Conservation (phyloP, 2,797 vertebrate species). For the Amniataba percoides region DNA sequence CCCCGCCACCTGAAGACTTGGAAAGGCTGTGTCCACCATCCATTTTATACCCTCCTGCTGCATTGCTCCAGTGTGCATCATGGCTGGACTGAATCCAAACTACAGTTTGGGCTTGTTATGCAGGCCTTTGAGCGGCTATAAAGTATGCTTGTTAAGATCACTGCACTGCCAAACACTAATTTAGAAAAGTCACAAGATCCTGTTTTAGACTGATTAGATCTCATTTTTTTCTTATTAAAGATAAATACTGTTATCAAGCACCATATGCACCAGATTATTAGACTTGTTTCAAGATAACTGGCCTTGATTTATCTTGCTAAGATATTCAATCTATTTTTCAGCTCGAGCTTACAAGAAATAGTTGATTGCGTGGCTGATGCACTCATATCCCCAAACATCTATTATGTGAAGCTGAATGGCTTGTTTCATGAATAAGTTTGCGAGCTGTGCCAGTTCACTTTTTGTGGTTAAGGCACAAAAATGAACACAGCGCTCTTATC, state of each 20-base stretch:
- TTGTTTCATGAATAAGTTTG: conserved; percentile 28
- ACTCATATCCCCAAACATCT: conserved; percentile 41
- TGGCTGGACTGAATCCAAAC: conserved; percentile 22
- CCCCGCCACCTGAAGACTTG: conserved; percentile 19
- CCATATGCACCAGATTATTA: conserved; percentile 40
- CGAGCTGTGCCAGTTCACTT: conserved; percentile 3
- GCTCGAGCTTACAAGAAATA: conserved; percentile 21
- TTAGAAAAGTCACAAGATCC: conserved; percentile 39
- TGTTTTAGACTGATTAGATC: conserved; percentile 22
- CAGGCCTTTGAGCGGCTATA: conserved; percentile 16
- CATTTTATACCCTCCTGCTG: conserved; percentile 8
- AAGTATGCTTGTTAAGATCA: background rate
- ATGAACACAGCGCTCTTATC: conserved; percentile 15
- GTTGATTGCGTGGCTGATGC: conserved; percentile 35
- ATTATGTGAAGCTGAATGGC: conserved; percentile 21
- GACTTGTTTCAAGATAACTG: conserved; percentile 52
- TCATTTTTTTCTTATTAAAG: conserved; percentile 39
- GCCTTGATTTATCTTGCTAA: conserved; percentile 37
- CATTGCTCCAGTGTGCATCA: background rate
- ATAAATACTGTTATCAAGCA: conserved; percentile 45
- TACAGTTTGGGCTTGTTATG: background rate
- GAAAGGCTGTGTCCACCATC: conserved; percentile 1
- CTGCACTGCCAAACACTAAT: conserved; percentile 26
- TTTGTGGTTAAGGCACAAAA: conserved; percentile 3
- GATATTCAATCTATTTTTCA: conserved; percentile 29